Base-by-base conservation (phyloP, 2,888 invertebrate genomes). In the Pammene aurita region DNA sequence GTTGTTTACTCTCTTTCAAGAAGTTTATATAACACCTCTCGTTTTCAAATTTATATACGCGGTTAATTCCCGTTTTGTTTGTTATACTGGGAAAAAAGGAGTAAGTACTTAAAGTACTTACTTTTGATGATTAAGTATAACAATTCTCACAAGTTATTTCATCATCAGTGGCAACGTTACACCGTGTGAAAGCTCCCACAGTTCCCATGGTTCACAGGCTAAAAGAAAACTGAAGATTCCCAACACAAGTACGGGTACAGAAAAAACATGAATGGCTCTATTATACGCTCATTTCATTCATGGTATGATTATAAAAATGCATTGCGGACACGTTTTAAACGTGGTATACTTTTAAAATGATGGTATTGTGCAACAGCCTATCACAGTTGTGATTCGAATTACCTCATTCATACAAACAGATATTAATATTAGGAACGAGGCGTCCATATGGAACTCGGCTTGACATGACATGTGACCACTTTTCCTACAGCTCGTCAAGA, bases 101-200 rank as follows among this genome's bases (percentile, higher is more conserved):
- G 9, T 7, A 9, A 38, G 9, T 38, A 38, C 38, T 38, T 34
- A 34, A 26, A n/a, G 42, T 44, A 41, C 16, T 41, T 50, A 41
- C 50, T 52, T 38, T 26, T 62, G 50, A 62, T 62, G 50, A 62
- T 52, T n/a, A 50, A 62, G 18, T 10, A 10, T 50, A 50, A 50
- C 38, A 50, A 52, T 52, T 52, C 62, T 14, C 50, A 52, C 41
- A 62, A 52, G 48, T 42, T 13, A 18, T 68, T 68, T 68, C 68
- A 63, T 68, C 63, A 67, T 42, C 58, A 50, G 52, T 44, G 60
- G 65, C 62, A 71, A 71, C 68, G 52, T 54, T 46, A 58, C 72
- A 81, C 75, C 87, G 86, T 91, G 90, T 87, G 90, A 91, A 90
- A 83, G 84, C 75, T 80, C 72, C 76, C 86, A 87, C 87, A 88